Conservation (phyloP, 2,113 vertebrate species). For the Sclerurus mexicanus region DNA sequence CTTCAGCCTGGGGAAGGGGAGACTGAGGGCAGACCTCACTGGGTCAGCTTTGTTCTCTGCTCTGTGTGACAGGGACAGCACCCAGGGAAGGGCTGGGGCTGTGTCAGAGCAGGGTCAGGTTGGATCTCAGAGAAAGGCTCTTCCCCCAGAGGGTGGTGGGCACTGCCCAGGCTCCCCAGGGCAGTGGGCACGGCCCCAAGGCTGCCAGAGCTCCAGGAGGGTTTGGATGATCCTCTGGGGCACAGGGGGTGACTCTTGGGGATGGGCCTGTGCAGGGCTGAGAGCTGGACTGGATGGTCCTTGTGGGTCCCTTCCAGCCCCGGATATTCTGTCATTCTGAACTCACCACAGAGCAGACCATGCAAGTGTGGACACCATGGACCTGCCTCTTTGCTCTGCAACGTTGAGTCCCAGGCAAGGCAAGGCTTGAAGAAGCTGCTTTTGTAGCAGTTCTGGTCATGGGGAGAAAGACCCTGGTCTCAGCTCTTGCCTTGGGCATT, state of each 20-base stretch:
- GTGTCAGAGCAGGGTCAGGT: neutral
- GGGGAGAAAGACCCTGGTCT: neutral
- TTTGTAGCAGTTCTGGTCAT: neutral
- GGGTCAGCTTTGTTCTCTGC: neutral
- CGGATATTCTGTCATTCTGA: fast-evolving
- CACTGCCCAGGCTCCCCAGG: neutral
- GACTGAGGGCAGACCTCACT: neutral
- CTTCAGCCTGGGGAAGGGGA: neutral
- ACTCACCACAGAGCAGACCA: fast-evolving
- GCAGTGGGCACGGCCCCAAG: neutral
- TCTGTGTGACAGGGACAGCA: neutral
- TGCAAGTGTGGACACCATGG: neutral
- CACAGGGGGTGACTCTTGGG: neutral
- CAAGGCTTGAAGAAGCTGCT: neutral
- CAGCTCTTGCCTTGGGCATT: neutral
- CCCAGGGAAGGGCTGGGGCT: neutral
- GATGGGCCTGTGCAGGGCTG: neutral
- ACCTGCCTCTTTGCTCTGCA: neutral
- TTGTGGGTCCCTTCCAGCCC: neutral
- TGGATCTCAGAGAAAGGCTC: neutral
- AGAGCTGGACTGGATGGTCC: neutral
- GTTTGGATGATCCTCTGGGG: neutral
- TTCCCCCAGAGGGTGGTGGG: neutral
- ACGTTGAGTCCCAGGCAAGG: neutral
- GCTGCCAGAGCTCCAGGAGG: neutral